These are phyloP conservation scores for human (Homo sapiens) DNA, from an alignment of 2,113 vertebrate species.

Conservation along the genomic window GRCh38 chr2:41966001-41966500, in stretches of 20 bases:
- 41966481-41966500: constrained; percentile 82
- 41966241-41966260: constrained; percentile 18
- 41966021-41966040: not conserved
- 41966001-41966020: not conserved
- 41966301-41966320: not conserved
- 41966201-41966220: not conserved
- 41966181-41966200: not conserved
- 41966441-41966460: constrained; percentile 79
- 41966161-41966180: not conserved
- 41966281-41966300: not conserved
- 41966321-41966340: not conserved
- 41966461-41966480: constrained; percentile 78
- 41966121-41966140: not conserved
- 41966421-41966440: constrained; percentile 75
- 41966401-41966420: constrained; percentile 56
- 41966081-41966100: not conserved
- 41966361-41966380: constrained; percentile 9
- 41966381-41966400: constrained; percentile 48
- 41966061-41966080: not conserved
- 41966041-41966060: not conserved
- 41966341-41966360: constrained; percentile 58
- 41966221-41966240: not conserved
- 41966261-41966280: not conserved
- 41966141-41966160: not conserved
- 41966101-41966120: not conserved